These are phyloP conservation scores for Aphidius colemani DNA, from an alignment of 2,888 invertebrate species.

Conservation along the genomic window DNA sequence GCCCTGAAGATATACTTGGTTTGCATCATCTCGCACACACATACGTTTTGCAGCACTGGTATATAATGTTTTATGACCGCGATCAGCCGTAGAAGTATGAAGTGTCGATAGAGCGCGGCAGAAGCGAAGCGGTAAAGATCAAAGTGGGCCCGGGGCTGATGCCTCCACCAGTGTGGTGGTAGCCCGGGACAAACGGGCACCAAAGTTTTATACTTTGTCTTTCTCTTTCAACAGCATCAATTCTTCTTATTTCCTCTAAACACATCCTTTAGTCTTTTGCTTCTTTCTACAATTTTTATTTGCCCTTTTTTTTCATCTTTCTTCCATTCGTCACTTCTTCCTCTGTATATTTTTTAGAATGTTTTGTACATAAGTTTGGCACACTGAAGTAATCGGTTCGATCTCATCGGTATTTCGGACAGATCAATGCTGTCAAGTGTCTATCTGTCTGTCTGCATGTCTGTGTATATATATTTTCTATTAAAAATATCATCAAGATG, in stretches of 20 bases:
- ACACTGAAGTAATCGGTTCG: slow-evolving; percentile 16
- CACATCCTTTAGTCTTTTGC: slow-evolving; percentile 15
- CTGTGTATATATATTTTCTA: slow-evolving; percentile 23
- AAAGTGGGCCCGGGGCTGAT: slow-evolving; percentile 54
- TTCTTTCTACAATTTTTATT: slow-evolving; percentile 25
- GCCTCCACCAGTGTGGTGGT: slow-evolving; percentile 36
- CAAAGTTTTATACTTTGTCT: slow-evolving; percentile 37
- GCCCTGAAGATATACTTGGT: slow-evolving; percentile 1
- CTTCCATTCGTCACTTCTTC: slow-evolving; percentile 17
- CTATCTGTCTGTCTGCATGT: background rate
- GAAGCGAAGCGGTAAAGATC: slow-evolving; percentile 60
- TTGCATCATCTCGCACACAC: too few species aligned
- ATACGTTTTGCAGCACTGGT: too few species aligned
- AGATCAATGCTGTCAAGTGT: background rate
- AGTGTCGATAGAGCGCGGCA: slow-evolving; percentile 61
- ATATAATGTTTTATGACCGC: slow-evolving; percentile 59
- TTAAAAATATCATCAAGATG: too few species aligned
- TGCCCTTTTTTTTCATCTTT: slow-evolving; percentile 29
- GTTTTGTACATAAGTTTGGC: background rate
- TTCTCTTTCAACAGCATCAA: slow-evolving; percentile 31
- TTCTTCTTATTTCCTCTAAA: slow-evolving; percentile 25
- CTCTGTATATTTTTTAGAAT: slow-evolving; percentile 1
- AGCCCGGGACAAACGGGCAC: slow-evolving; percentile 37
- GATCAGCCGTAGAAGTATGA: slow-evolving; percentile 60
- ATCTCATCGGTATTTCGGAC: slow-evolving; percentile 20